A percentile compares a stretch with the other conserved stretches of the same genome.
phyloP scores from a whole-genome alignment of 2,797 vertebrate genomes.

The Capromys pilorides region DNA sequence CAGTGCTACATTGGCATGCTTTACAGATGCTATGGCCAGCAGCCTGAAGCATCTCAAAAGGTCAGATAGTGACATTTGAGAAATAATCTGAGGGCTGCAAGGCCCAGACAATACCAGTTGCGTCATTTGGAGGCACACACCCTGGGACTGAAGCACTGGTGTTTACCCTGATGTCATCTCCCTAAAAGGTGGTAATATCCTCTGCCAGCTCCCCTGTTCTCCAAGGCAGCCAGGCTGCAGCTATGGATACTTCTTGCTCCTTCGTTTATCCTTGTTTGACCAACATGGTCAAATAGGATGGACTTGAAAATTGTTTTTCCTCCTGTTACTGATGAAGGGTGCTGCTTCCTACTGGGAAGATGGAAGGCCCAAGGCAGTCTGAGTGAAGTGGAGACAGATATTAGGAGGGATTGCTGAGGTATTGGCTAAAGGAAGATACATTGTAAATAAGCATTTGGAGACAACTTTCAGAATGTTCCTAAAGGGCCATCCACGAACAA shows the following conservation, averaged over 20 bases:
- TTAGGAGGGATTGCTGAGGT: background rate
- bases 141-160: background rate
- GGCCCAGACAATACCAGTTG: background rate
- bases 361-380: background rate
- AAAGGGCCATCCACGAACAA: background rate
- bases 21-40: background rate
- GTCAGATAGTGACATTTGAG: background rate
- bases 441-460: background rate
- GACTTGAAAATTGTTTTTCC: background rate
- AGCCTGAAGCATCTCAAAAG: background rate
- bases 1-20: background rate
- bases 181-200: background rate
- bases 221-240: background rate
- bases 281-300: background rate
- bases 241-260: background rate
- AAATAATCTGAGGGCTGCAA: too few relatives aligned
- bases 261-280: background rate
- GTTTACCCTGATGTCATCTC: background rate
- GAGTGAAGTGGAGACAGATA: background rate
- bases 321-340: background rate
- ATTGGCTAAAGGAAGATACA: background rate
- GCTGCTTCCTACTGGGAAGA: fast-evolving
- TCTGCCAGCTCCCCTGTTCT: background rate
- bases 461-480: background rate
- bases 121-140: background rate